These are phyloP conservation scores for Exocentrus adspersus DNA, from an alignment of 2,888 invertebrate species.

Conservation along the genomic window DNA sequence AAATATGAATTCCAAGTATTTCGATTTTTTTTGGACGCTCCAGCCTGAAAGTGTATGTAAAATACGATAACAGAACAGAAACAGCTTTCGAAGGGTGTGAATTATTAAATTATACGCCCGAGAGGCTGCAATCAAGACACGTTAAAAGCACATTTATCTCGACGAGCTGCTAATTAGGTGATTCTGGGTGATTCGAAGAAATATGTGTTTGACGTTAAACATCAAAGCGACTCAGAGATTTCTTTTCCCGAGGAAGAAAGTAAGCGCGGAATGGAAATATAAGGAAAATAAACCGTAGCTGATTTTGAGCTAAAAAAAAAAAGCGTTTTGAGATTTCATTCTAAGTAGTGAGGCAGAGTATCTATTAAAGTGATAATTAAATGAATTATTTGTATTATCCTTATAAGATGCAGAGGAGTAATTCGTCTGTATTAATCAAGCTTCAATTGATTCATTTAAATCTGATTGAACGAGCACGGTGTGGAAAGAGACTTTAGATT, in stretches of 20 bases:
- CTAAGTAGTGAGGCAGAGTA: too few relatives aligned
- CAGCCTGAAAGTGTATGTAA: too few relatives aligned
- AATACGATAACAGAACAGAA: not conserved
- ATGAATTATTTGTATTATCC: too few relatives aligned
- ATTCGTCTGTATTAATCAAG: too few relatives aligned
- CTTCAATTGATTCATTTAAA: too few relatives aligned
- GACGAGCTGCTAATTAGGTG: conserved; percentile 6
- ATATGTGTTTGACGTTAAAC: not conserved
- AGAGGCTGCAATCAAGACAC: not conserved
- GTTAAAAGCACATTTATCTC: conserved; percentile 13
- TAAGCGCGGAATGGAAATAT: not conserved
- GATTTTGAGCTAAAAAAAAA: not conserved
- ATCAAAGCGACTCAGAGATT: not conserved
- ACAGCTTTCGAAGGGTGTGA: not conserved
- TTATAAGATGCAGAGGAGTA: too few relatives aligned
- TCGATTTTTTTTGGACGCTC: too few relatives aligned
- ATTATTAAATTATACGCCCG: conserved; percentile 10
- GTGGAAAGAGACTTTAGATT: too few relatives aligned
- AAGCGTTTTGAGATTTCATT: not conserved
- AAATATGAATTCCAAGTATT: too few relatives aligned
- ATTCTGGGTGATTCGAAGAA: too few relatives aligned
- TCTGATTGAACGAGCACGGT: too few relatives aligned
- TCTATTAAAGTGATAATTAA: too few relatives aligned
- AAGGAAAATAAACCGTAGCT: not conserved
- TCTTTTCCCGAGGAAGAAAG: not conserved